These are phyloP conservation scores for Pasiphila rectangulata DNA, from an alignment of 2,888 invertebrate species.

Conservation along the genomic window DNA sequence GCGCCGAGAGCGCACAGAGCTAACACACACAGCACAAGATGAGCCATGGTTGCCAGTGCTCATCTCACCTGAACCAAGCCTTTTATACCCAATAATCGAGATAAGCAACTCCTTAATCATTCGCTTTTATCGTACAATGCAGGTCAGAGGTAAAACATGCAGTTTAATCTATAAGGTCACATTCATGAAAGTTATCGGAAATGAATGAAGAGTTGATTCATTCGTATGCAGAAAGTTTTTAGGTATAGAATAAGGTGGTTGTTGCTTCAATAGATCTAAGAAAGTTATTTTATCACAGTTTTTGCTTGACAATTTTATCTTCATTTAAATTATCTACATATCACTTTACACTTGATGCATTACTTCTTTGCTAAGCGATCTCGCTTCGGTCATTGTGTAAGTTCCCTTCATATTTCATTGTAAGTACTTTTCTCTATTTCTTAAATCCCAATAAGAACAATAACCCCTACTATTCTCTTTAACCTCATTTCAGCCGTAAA, in stretches of 20 bases:
- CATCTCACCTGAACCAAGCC: conserved; percentile 20
- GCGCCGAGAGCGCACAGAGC: conserved; percentile 58
- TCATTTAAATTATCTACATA: background rate
- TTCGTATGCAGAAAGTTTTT: conserved; percentile 15
- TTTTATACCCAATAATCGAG: conserved; percentile 39
- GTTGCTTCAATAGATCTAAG: background rate
- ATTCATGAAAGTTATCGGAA: conserved; percentile 19
- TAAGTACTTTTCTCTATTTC: background rate
- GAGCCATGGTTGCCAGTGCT: conserved; percentile 59
- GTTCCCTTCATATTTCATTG: too few relatives aligned
- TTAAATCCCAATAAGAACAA: too few relatives aligned
- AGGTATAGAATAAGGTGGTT: conserved; percentile 9
- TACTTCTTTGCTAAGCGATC: too few relatives aligned
- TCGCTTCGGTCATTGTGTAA: too few relatives aligned
- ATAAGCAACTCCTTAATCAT: conserved; percentile 20
- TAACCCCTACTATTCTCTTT: too few relatives aligned
- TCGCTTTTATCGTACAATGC: conserved; percentile 9
- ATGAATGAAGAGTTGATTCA: conserved; percentile 12
- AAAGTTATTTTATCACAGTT: background rate
- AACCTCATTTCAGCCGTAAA: too few relatives aligned
- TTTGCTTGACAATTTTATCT: background rate
- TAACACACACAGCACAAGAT: conserved; percentile 57
- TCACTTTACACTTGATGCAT: too few relatives aligned
- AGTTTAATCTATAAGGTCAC: conserved; percentile 9
- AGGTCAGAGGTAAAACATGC: conserved; percentile 12